Conservation (phyloP, 1,140 invertebrate species). For the Drosophila sp. region DNA sequence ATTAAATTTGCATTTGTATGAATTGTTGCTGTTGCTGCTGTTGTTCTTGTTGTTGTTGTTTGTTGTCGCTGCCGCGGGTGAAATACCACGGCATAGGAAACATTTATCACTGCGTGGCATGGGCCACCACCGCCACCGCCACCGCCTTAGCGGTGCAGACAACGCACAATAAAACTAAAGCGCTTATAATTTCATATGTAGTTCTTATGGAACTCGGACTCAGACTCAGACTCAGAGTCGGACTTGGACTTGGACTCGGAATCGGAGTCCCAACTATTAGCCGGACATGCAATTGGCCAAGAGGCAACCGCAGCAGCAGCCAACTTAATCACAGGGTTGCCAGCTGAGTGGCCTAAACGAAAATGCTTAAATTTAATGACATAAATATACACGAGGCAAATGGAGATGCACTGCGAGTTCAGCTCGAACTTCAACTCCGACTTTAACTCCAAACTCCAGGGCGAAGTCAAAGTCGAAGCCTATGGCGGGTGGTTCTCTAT, state of each 20-base stretch:
- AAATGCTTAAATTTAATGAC: slow-evolving; percentile 85
- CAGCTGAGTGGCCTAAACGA: slow-evolving; percentile 84
- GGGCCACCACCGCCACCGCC: slow-evolving; percentile 33
- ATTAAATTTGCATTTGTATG: slow-evolving; percentile 85
- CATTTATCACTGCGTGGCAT: slow-evolving; percentile 82
- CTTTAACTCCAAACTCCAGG: not conserved
- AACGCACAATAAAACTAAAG: slow-evolving; percentile 82
- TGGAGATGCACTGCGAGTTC: slow-evolving; percentile 36
- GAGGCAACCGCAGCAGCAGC: slow-evolving; percentile 49
- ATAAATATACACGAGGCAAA: slow-evolving; percentile 78
- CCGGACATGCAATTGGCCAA: slow-evolving; percentile 78
- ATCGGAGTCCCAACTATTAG: slow-evolving; percentile 69
- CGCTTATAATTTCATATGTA: slow-evolving; percentile 83
- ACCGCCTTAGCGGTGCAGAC: slow-evolving; percentile 32
- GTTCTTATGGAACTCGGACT: slow-evolving; percentile 58
- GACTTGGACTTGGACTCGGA: slow-evolving; percentile 10
- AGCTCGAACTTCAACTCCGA: slow-evolving; percentile 1
- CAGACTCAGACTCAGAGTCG: slow-evolving; percentile 13
- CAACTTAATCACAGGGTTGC: slow-evolving; percentile 82
- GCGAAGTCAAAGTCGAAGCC: not conserved
- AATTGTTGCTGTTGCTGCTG: slow-evolving; percentile 53
- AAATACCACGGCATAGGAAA: slow-evolving; percentile 84
- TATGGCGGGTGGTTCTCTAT: slow-evolving; percentile 58
- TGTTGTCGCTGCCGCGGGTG: slow-evolving; percentile 67
- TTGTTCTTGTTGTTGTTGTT: slow-evolving; percentile 27